Evolutionary conservation across 1,140 invertebrate species (phyloP).

Genomic region (Oppia nitens): DNA sequence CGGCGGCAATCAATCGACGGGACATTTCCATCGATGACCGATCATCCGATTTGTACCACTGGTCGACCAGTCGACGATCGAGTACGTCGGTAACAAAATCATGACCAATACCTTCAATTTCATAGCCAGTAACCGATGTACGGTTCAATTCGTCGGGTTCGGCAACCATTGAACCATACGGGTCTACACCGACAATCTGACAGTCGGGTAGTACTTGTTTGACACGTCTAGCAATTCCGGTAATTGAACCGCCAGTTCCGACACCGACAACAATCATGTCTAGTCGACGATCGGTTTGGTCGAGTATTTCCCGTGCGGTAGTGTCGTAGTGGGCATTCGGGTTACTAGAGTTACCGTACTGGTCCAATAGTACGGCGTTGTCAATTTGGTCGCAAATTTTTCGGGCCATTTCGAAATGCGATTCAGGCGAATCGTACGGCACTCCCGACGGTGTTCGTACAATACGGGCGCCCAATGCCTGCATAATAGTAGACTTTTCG

Average conservation of each 20-base stretch:
- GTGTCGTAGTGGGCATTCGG: slow-evolving; percentile 82
- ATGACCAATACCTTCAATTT: slow-evolving; percentile 72
- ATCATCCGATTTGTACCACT: slow-evolving; percentile 74
- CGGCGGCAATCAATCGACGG: slow-evolving; percentile 66
- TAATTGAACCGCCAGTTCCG: slow-evolving; percentile 77
- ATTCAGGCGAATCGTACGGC: slow-evolving; percentile 66
- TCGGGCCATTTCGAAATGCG: slow-evolving; percentile 76
- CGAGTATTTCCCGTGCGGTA: slow-evolving; percentile 71
- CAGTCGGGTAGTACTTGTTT: slow-evolving; percentile 48
- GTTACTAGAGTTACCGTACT: slow-evolving; percentile 76
- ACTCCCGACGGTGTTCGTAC: slow-evolving; percentile 84
- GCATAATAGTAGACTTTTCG: slow-evolving; percentile 78
- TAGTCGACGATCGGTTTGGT: slow-evolving; percentile 54
- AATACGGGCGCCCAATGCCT: slow-evolving; percentile 82
- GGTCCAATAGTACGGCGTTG: slow-evolving; percentile 82
- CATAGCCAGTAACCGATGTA: slow-evolving; percentile 49
- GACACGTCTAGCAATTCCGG: slow-evolving; percentile 63
- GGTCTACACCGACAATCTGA: slow-evolving; percentile 65
- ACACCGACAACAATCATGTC: slow-evolving; percentile 66
- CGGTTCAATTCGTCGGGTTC: slow-evolving; percentile 49
- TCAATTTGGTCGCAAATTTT: slow-evolving; percentile 69
- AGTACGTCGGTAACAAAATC: slow-evolving; percentile 89
- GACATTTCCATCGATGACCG: slow-evolving; percentile 62
- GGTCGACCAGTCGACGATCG: slow-evolving; percentile 51
- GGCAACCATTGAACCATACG: slow-evolving; percentile 68